Evolutionary conservation across 2,113 vertebrate species (phyloP).

Genomic region (Heliornis fulica): DNA sequence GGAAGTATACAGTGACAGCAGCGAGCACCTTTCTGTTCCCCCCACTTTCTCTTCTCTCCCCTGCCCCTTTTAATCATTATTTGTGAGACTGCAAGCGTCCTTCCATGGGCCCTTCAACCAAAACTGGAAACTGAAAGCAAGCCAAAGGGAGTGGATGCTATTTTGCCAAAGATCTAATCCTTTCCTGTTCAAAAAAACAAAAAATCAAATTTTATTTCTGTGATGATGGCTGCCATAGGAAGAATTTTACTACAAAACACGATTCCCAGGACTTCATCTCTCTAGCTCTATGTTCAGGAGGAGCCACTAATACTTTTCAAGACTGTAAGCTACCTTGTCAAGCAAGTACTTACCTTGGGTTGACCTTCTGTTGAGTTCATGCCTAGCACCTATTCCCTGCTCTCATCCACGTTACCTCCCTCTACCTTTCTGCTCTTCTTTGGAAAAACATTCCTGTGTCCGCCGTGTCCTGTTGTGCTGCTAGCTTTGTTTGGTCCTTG

Average conservation of each 20-base stretch:
- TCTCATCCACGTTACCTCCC: background rate
- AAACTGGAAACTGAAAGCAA: slow-evolving; percentile 2
- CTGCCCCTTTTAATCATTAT: background rate
- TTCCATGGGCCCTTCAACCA: background rate
- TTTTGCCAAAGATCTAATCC: slow-evolving; percentile 73
- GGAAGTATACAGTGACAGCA: background rate
- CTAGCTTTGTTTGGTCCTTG: slow-evolving; percentile 64
- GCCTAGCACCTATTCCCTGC: background rate
- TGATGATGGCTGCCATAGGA: slow-evolving; percentile 37
- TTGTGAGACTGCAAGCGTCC: background rate
- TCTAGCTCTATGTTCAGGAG: slow-evolving; percentile 53
- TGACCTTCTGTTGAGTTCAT: background rate
- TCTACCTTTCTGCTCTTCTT: background rate
- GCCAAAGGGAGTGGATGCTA: slow-evolving; percentile 34
- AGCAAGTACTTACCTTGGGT: slow-evolving; percentile 21
- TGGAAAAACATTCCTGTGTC: background rate
- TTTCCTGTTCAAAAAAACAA: slow-evolving; percentile 33
- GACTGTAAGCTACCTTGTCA: background rate
- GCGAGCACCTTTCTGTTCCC: background rate
- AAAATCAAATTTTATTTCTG: slow-evolving; percentile 2
- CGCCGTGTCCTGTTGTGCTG: slow-evolving; percentile 6
- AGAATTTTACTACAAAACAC: slow-evolving; percentile 27
- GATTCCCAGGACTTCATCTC: slow-evolving; percentile 19
- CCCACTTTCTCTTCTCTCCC: background rate
- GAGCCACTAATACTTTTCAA: slow-evolving; percentile 40